phyloP scores from a whole-genome alignment of 1,140 invertebrate genomes.

The Ctenoplectra terminalis region DNA sequence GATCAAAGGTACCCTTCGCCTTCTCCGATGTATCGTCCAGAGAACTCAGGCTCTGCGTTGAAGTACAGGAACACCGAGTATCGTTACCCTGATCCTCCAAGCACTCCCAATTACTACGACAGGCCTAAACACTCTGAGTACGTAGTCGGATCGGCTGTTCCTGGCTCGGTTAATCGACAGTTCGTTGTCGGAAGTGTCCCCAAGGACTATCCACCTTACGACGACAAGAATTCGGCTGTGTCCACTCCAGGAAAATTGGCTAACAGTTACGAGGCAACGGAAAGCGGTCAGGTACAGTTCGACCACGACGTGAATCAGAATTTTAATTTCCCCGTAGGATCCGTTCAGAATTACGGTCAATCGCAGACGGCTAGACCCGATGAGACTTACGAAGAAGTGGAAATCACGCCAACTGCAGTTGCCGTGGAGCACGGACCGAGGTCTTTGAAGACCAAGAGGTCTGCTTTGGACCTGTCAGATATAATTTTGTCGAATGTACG shows the following conservation, averaged over 20 bases:
- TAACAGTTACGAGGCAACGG: conserved; percentile 18
- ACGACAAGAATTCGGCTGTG: conserved; percentile 37
- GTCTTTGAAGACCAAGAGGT: conserved; percentile 71
- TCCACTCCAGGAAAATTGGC: conserved; percentile 19
- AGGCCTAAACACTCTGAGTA: conserved; percentile 64
- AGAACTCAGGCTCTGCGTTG: conserved; percentile 65
- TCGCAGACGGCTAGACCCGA: conserved; percentile 51
- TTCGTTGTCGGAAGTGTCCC: conserved; percentile 80
- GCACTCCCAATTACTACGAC: conserved; percentile 75
- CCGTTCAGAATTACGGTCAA: conserved; percentile 47
- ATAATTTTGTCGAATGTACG: neutral
- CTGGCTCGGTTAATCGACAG: conserved; percentile 71
- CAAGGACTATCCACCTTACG: conserved; percentile 73
- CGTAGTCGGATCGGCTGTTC: conserved; percentile 42
- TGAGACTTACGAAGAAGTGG: conserved; percentile 74
- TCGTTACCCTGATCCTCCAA: conserved; percentile 71
- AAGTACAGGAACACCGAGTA: conserved; percentile 79
- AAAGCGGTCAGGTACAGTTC: conserved; percentile 48
- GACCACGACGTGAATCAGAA: conserved; percentile 62
- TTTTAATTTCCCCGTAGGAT: conserved; percentile 65
- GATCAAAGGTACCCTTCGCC: conserved; percentile 62
- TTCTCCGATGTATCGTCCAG: conserved; percentile 68
- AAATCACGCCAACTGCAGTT: conserved; percentile 76
- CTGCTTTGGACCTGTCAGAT: neutral
- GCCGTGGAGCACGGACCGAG: conserved; percentile 83